These are phyloP conservation scores for Chamaea fasciata DNA, from an alignment of 2,113 vertebrate genomes.

Conservation along the genomic window DNA sequence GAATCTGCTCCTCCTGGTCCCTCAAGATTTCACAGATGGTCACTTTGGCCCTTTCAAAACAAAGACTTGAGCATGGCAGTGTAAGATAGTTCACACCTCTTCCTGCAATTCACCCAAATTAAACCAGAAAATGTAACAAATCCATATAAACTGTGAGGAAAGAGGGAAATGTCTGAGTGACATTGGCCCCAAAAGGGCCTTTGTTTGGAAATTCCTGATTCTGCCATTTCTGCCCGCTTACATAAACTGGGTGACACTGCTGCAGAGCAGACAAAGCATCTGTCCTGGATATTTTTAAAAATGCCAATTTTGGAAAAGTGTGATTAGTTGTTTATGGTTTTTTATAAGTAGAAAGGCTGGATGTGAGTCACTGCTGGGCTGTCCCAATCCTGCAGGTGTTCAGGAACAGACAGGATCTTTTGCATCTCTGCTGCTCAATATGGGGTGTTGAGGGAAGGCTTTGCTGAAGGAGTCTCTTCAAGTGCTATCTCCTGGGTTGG, in stretches of 20 bases:
- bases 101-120: not conserved
- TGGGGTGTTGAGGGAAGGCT: not conserved
- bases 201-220: not conserved
- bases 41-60: not conserved
- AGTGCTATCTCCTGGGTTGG: not conserved
- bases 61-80: not conserved
- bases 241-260: not conserved
- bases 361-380: not conserved
- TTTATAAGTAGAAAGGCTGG: not conserved
- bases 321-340: not conserved
- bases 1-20: not conserved
- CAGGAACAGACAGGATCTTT: not conserved
- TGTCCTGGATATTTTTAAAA: slow-evolving; percentile 25
- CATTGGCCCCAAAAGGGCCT: not conserved
- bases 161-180: not conserved
- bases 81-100: not conserved
- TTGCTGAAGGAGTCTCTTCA: not conserved
- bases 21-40: not conserved
- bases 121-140: not conserved
- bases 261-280: not conserved
- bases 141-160: not conserved
- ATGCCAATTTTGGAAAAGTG: not conserved
- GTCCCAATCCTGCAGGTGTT: not conserved
- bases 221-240: not conserved
- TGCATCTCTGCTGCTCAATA: fast-evolving